Evolutionary conservation across 2,113 vertebrate genomes (phyloP), one percentile per base, ranked within the genome.

Genomic region (Pterocles burchelli): DNA sequence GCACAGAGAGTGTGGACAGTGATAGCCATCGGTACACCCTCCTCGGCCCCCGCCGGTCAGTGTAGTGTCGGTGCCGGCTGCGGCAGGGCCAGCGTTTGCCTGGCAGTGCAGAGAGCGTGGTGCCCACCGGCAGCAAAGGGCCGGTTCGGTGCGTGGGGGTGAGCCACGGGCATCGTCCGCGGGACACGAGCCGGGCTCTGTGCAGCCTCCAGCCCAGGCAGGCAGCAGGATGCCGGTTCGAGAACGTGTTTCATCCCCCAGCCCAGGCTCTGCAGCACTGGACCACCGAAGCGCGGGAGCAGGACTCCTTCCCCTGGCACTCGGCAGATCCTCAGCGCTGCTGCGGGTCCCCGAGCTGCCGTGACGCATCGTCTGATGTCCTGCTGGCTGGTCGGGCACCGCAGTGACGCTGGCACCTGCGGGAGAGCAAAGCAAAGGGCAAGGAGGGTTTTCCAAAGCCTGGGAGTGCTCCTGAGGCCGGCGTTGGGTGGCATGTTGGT

Each of bases 371-470:
- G 0, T 9, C 54, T 15, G 14, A 2, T 5, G 31, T 16, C 36
- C 55, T 45, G 73, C 73, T 48, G n/a, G n/a, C 17, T n/a, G 18
- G 12, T 6, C 1, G 5, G 54, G 57, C 63, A 5, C 55, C 1
- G 2, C 80, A 18, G 1, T 7, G 4, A 4, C 11, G 1, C 41
- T 7, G 36, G 20, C 26, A 11, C 0, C 0, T 9, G 31, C 46
- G n/a, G 16, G 45, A 17, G 2, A 29, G 38, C 51, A 13, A 34
- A 46, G 31, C 58, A 48, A 31, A 51, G 66, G 68, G 6, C 0
- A 0, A 5, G 0, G 1, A 43, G 62, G 62, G 16, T n/a, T 79
- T 54, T 17, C 38, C 51, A 38, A 36, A 66, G 70, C 51, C 70
- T 66, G 0, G 3, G 22, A 21, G 48, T 33, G 77, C 43, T 59